A percentile compares a stretch with the other conserved stretches of the same genome.
These are phyloP conservation scores for Macrosiphum euphorbiae DNA, from an alignment of 2,888 invertebrate genomes.

Conservation along the genomic window DNA sequence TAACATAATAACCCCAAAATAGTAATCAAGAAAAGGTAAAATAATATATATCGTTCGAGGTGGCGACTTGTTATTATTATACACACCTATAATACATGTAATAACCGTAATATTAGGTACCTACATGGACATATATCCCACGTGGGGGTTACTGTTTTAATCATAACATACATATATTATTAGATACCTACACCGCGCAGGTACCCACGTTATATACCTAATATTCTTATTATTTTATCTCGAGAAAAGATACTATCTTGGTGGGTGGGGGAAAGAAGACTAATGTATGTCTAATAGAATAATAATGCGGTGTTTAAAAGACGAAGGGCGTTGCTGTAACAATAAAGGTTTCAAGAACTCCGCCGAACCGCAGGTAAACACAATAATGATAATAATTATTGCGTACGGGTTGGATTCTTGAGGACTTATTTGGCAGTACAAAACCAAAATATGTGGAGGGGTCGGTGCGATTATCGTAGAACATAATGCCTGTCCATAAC, in stretches of 20 bases:
- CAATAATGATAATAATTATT: constrained; percentile 21
- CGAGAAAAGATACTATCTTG: neutral
- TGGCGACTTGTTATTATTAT: constrained; percentile 37
- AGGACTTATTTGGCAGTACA: constrained; percentile 32
- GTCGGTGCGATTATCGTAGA: neutral
- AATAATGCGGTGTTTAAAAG: constrained; percentile 41
- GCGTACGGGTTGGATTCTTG: neutral
- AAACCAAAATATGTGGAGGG: neutral
- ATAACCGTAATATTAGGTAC: neutral
- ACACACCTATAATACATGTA: neutral
- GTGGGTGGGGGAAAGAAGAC: neutral
- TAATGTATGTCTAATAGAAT: constrained; percentile 53
- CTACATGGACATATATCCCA: neutral
- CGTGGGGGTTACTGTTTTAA: constrained; percentile 31
- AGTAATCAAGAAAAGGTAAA: constrained; percentile 14
- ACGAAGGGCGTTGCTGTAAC: constrained; percentile 29
- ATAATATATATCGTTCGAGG: constrained; percentile 30
- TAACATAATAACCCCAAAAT: neutral
- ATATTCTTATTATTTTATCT: constrained; percentile 7
- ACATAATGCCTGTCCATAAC: neutral
- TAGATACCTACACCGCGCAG: neutral
- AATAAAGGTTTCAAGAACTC: neutral
- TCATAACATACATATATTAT: neutral
- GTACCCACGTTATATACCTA: neutral
- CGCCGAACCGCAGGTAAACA: constrained; percentile 11